Evolutionary conservation across 2,888 invertebrate genomes (phyloP), one percentile per base, ranked within the genome.

Genomic region (Hydraecia micacea): DNA sequence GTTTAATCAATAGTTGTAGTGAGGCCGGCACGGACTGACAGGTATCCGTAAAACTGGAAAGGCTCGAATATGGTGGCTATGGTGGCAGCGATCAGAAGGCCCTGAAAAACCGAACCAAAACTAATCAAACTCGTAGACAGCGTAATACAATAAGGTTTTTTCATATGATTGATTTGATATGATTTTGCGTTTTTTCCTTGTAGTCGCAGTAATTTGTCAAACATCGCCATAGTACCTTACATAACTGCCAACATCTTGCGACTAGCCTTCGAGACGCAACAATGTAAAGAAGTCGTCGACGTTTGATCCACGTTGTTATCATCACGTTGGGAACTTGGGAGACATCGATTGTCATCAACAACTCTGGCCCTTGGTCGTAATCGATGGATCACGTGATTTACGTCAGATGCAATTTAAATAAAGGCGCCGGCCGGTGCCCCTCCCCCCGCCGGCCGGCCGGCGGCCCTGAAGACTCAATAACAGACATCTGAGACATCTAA

Each of bases 1-100:
- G 92, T 93, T 91, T 88, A 94, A 95, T 94, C 95, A 92, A 95
- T 95, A 93, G 89, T 89, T 91, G 91, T 91, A 90, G 88, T 85
- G 75, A 79, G 87, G 76, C 77, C 80, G 75, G 69, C 81, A 88
- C 86, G 28, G 80, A 81, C 86, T 80, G 85, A 81, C 79, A 85
- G 81, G 80, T 84, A 82, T 81, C 70, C 39, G 65, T 79, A 76
- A 79, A 77, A 71, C 75, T 82, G 77, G 76, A 84, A 75, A 72
- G 79, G 55, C 75, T 68, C 55, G 60, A 81, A 82, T 76, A 86
- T 75, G 81, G 75, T 70, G 76, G n/a, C n/a, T 76, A 86, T 75
- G 81, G 32, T 32, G 32, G 32, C 73, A 71, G 77, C 80, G 76
- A 73, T 66, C 62, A 36, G 52, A 46, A 70, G 11, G 21, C 52